A percentile compares a stretch with the other conserved stretches of the same genome.
Evolutionary conservation across 2,113 vertebrate species (phyloP).

Genomic region (Gnathonemus echidnorhynchus): DNA sequence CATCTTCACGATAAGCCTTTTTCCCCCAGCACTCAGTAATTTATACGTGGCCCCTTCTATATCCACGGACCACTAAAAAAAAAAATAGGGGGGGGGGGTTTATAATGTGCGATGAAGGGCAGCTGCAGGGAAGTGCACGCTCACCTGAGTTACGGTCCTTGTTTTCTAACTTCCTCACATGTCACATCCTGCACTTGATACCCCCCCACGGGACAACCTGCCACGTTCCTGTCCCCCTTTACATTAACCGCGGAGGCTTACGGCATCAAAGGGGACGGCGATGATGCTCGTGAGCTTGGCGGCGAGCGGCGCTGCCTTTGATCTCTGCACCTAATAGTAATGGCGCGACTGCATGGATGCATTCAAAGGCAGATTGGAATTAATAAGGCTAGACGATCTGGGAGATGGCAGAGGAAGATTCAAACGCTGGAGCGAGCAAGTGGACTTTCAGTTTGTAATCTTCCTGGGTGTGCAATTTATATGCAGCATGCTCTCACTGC

Average conservation of each 20-base stretch:
- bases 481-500: neutral
- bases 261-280: neutral
- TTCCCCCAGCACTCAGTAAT: neutral
- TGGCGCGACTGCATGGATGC: neutral
- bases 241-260: neutral
- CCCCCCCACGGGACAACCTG: neutral
- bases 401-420: neutral
- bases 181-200: neutral
- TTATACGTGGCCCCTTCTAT: neutral
- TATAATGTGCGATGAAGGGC: neutral
- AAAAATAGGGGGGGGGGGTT: neutral
- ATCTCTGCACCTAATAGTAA: neutral
- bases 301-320: neutral
- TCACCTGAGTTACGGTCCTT: neutral
- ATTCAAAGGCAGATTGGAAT: conserved; percentile 6
- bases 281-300: neutral
- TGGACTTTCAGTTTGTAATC: neutral
- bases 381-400: neutral
- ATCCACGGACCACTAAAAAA: neutral
- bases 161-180: neutral
- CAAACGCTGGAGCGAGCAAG: neutral
- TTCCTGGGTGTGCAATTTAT: neutral
- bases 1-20: neutral
- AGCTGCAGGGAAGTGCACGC: too few species aligned
- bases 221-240: neutral